Base-by-base conservation (phyloP, 1,140 invertebrate species). In the Drosophila elegans region DNA sequence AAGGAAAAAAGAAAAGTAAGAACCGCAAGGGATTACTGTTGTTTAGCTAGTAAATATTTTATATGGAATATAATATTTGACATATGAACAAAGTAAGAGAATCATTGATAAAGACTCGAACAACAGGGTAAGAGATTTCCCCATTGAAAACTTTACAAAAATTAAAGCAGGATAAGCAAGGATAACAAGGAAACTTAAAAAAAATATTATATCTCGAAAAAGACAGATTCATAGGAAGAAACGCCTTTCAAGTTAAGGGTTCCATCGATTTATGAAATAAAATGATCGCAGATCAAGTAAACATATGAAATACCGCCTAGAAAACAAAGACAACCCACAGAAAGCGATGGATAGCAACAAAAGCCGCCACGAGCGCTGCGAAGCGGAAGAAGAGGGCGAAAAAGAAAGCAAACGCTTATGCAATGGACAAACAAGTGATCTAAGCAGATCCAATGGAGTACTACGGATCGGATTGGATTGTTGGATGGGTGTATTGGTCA, bases 321-420 rank as follows among this genome's bases (percentile, higher is more conserved):
- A 39, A 55, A 55, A 25, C 32, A 10, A 34, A 5, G 25, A 13
- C 11, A 21, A 48, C 9, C 21, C 21, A 9, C 56, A 3, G 25
- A 41, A 55, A 38, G 16, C 27, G 10, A n/a, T 29, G 29, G 29
- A 80, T 45, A 67, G 51, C 69, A 74, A 67, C 55, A 54, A 39
- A 49, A 67, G 59, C 57, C 46, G 53, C 45, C 11, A 64, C 36
- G 42, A 55, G 48, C 56, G 55, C 55, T 60, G 52, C 75, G 60
- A 71, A 67, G 49, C 62, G 66, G 49, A 68, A 61, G 74, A 45
- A 77, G 49, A 36, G 49, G 29, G 49, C 49, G 69, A 81, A 86
- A 84, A 84, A 89, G 80, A 88, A 83, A 88, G 84, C 84, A 88
- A 81, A 41, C 13, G 71, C 78, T 86, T 86, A 86, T 86, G 82